Conservation (phyloP, 2,888 invertebrate genomes). For the Vanessa cardui region DNA sequence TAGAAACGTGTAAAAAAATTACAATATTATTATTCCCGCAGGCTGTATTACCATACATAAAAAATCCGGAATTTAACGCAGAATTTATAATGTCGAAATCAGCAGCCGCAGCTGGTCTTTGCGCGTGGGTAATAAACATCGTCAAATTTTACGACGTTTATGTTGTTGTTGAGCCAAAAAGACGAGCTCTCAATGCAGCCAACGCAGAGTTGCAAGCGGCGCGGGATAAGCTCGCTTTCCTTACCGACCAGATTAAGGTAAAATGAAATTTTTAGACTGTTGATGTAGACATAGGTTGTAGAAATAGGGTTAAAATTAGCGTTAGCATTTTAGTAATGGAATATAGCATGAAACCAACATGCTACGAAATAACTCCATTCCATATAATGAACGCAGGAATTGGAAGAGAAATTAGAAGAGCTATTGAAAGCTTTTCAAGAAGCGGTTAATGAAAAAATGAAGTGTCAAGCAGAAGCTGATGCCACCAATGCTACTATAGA, state of each 20-base stretch:
- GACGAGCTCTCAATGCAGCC: conserved; percentile 92
- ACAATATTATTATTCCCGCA: conserved; percentile 39
- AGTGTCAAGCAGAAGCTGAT: conserved; percentile 96
- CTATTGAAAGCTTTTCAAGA: conserved; percentile 92
- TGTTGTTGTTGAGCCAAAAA: conserved; percentile 95
- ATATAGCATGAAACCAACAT: background rate
- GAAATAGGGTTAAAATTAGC: no score
- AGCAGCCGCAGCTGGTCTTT: conserved; percentile 94
- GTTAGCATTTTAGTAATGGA: no score
- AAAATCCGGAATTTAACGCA: conserved; percentile 90
- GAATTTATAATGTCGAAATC: conserved; percentile 93
- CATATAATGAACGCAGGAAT: conserved; percentile 65
- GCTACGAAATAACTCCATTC: background rate
- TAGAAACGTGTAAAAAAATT: background rate
- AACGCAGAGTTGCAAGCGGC: conserved; percentile 93
- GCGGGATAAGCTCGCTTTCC: conserved; percentile 88
- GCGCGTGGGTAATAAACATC: conserved; percentile 97
- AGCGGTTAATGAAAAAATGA: conserved; percentile 92
- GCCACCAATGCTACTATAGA: conserved; percentile 94
- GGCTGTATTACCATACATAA: conserved; percentile 83
- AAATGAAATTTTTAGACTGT: background rate
- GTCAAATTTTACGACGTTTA: conserved; percentile 94
- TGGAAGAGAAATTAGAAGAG: conserved; percentile 90
- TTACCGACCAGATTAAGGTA: conserved; percentile 88
- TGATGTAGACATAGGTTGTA: background rate